phyloP scores from a whole-genome alignment of 1,140 invertebrate genomes.

The Nylanderia fulva region DNA sequence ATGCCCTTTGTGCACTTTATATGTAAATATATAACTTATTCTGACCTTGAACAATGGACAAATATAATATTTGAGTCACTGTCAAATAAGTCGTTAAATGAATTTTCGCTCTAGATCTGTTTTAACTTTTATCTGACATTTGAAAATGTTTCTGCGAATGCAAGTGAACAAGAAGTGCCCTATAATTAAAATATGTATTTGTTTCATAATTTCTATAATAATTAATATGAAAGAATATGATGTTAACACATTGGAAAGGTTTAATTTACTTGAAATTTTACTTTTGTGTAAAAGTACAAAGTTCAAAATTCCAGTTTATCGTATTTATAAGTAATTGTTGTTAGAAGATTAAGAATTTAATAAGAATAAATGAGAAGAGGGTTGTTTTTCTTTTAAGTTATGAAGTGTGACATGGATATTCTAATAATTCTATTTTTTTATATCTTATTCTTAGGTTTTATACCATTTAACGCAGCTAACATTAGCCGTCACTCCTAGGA shows the following conservation, averaged over 20 bases:
- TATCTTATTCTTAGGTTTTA: conserved; percentile 79
- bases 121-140: background rate
- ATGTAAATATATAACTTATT: background rate
- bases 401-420: background rate
- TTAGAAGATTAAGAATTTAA: background rate
- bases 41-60: background rate
- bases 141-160: background rate
- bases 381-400: background rate
- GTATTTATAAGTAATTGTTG: background rate
- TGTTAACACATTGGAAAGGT: background rate
- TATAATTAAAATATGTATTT: background rate
- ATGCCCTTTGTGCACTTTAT: background rate
- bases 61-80: background rate
- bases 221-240: background rate
- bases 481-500: conserved; percentile 79
- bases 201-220: background rate
- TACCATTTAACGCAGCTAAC: conserved; percentile 84
- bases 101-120: conserved; percentile 8
- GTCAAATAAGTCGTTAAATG: background rate
- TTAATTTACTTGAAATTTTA: conserved; percentile 23
- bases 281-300: background rate
- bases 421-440: conserved; percentile 40
- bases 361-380: too few species aligned
- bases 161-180: background rate
- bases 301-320: background rate